These are phyloP conservation scores for Myotis planiceps DNA, from an alignment of 2,797 vertebrate species.

Conservation along the genomic window DNA sequence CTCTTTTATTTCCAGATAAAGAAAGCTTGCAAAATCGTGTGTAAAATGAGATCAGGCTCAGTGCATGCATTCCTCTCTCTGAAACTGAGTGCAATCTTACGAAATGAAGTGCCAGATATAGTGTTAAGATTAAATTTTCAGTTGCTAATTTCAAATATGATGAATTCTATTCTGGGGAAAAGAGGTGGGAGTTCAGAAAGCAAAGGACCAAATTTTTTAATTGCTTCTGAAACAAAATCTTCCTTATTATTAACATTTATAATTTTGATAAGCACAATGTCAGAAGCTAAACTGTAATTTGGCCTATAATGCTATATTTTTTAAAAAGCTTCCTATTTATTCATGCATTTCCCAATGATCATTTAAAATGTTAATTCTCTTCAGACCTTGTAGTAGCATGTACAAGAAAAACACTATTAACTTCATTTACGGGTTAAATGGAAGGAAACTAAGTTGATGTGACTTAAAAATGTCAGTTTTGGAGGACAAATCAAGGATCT, in stretches of 20 bases:
- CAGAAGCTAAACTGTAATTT: slow-evolving; percentile 56
- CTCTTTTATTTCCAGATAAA: slow-evolving; percentile 67
- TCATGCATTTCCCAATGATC: slow-evolving; percentile 17
- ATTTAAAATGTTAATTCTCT: slow-evolving; percentile 25
- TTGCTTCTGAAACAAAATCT: slow-evolving; percentile 55
- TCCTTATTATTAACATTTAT: slow-evolving; percentile 49
- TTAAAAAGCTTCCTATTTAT: slow-evolving; percentile 14
- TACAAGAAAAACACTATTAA: not conserved
- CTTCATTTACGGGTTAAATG: not conserved
- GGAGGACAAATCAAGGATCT: not conserved
- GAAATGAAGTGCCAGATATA: slow-evolving; percentile 71
- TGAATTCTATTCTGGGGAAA: slow-evolving; percentile 52
- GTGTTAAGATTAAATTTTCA: slow-evolving; percentile 77
- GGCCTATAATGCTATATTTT: slow-evolving; percentile 23
- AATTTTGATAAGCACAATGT: slow-evolving; percentile 10
- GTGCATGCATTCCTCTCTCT: slow-evolving; percentile 38
- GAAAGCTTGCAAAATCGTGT: slow-evolving; percentile 69
- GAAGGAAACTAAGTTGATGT: not conserved
- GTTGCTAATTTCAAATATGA: slow-evolving; percentile 73
- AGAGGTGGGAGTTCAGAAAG: slow-evolving; percentile 45
- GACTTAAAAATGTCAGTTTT: not conserved
- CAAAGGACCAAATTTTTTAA: not conserved
- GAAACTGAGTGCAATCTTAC: slow-evolving; percentile 64
- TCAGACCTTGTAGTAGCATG: not conserved
- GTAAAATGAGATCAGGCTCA: slow-evolving; percentile 51